A percentile compares a stretch with the other conserved stretches of the same genome.
phyloP scores from a whole-genome alignment of 2,888 invertebrate species.

The Hesperia comma region DNA sequence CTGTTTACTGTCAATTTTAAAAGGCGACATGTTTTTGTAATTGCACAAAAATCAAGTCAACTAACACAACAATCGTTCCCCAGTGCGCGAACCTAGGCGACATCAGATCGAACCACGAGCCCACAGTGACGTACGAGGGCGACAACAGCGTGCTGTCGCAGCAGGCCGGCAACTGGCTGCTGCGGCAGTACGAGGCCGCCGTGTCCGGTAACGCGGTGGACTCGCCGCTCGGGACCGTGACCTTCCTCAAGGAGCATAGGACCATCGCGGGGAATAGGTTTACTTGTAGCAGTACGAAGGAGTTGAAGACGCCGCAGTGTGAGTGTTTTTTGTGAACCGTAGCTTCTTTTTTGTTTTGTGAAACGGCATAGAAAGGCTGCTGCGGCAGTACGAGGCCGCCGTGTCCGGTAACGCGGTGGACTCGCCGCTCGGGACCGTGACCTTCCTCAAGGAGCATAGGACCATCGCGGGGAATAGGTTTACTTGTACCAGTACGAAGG shows the following conservation, averaged over 20 bases:
- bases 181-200: slow-evolving; percentile 86
- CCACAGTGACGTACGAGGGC: slow-evolving; percentile 96
- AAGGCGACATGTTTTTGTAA: no score
- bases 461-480: slow-evolving; percentile 52
- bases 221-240: slow-evolving; percentile 88
- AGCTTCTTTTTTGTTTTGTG: no score
- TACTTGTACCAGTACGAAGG: slow-evolving; percentile 50
- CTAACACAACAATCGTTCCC: background rate
- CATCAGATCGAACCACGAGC: slow-evolving; percentile 93
- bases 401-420: slow-evolving; percentile 72
- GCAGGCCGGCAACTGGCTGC: slow-evolving; percentile 94
- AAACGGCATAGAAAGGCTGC: no score
- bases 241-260: slow-evolving; percentile 82
- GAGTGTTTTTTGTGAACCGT: no score
- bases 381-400: slow-evolving; percentile 86
- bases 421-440: slow-evolving; percentile 88
- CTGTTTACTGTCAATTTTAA: no score
- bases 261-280: slow-evolving; percentile 52
- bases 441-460: slow-evolving; percentile 82
- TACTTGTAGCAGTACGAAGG: slow-evolving; percentile 50
- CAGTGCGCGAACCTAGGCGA: slow-evolving; percentile 93
- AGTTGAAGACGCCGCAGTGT: slow-evolving; percentile 66
- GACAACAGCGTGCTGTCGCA: slow-evolving; percentile 96
- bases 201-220: slow-evolving; percentile 72
- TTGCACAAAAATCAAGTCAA: background rate